A percentile compares a stretch with the other conserved stretches of the same genome.
phyloP scores from a whole-genome alignment of 2,113 vertebrate species.

The Lycaon pictus region DNA sequence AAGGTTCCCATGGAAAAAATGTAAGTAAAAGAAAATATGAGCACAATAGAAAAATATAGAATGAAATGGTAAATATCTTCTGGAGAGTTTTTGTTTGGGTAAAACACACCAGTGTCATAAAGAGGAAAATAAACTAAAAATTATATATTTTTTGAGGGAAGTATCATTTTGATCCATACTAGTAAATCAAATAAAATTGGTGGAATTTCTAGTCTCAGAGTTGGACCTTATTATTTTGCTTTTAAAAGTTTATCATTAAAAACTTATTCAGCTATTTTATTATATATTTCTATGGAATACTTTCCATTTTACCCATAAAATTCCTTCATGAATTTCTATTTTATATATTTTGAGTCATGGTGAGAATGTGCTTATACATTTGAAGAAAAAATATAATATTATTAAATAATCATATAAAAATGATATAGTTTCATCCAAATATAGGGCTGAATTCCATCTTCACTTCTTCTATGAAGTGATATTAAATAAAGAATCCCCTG shows the following conservation, averaged over 20 bases:
- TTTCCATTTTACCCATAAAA: conserved; percentile 46
- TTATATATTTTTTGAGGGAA: background rate
- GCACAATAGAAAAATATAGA: background rate
- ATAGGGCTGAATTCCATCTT: background rate
- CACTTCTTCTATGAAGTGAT: conserved; percentile 21
- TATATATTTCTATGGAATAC: conserved; percentile 22
- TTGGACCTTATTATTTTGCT: conserved; percentile 16
- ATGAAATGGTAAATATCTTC: background rate
- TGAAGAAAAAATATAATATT: conserved; percentile 50
- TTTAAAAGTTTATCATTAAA: conserved; percentile 52
- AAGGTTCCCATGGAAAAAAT: background rate
- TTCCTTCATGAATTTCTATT: conserved; percentile 34
- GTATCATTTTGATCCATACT: background rate
- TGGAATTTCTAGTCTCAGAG: conserved; percentile 37
- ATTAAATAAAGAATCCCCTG: conserved; percentile 48
- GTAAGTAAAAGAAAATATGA: background rate
- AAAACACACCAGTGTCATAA: conserved; percentile 8
- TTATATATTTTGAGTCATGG: conserved; percentile 29
- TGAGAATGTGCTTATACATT: conserved; percentile 48
- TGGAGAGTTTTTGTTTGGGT: conserved; percentile 18
- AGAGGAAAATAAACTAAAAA: conserved; percentile 4
- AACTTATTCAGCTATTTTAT: conserved; percentile 5
- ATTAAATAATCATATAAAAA: conserved; percentile 34
- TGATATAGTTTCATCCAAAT: conserved; percentile 13
- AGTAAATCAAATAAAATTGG: background rate